phyloP scores from a whole-genome alignment of 2,888 invertebrate species.

The Seira ritae region DNA sequence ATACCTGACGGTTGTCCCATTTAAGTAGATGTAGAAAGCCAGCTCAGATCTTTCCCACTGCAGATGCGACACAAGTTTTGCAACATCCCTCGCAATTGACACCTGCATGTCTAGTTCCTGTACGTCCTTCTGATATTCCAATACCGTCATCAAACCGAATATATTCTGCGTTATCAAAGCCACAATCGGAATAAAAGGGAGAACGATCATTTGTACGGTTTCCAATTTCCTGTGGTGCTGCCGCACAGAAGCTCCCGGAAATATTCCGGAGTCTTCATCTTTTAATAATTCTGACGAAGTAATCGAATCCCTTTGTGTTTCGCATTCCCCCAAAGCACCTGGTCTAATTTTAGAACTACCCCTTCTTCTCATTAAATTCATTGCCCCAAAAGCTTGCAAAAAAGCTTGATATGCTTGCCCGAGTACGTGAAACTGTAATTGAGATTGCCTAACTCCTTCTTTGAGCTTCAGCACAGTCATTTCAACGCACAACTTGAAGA shows the following conservation, averaged over 20 bases:
- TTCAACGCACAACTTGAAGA: too few species aligned
- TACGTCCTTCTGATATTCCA: constrained; percentile 86
- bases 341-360: constrained; percentile 29
- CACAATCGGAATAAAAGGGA: constrained; percentile 91
- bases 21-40: constrained; percentile 60
- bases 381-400: too few species aligned
- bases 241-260: neutral
- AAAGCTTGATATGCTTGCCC: too few species aligned
- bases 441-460: too few species aligned
- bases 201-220: constrained; percentile 81
- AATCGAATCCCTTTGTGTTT: constrained; percentile 36
- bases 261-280: constrained; percentile 36
- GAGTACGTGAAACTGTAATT: too few species aligned
- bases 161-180: constrained; percentile 91
- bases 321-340: constrained; percentile 25
- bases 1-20: constrained; percentile 66
- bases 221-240: constrained; percentile 78
- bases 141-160: constrained; percentile 84
- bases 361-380: neutral
- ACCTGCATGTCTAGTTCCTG: constrained; percentile 91
- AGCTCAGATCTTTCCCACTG: constrained; percentile 87
- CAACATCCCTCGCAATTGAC: constrained; percentile 61
- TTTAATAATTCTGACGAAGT: constrained; percentile 14
- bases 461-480: too few species aligned
- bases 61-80: constrained; percentile 57